Base-by-base conservation (phyloP, 2,113 vertebrate genomes). In the Ifrita kowaldi region DNA sequence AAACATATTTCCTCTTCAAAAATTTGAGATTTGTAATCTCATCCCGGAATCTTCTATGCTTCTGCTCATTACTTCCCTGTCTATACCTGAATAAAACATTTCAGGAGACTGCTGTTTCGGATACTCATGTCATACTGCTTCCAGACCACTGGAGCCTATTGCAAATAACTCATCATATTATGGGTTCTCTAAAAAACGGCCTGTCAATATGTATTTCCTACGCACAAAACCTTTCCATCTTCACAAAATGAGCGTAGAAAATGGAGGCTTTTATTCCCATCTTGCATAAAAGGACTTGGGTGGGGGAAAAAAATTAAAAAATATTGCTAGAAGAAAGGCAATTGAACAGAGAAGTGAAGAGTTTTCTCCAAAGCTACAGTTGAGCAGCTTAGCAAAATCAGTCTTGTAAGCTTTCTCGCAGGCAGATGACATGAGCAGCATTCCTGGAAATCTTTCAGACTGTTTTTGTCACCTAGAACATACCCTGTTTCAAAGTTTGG, bases 361-460 rank as follows among this genome's bases (percentile, higher is more conserved):
- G 7, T 49, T 56, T 53, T 62, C 26, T 74, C 44, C 20, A 49
- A 69, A 63, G 6, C 3, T 57, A 26, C 9, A 33, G 68, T 23
- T 70, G 28, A 50, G 8, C 22, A 44, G 5, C 13, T 69, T 56
- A 69, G 8, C 26, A 60, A 84, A 83, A 68, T 14, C 6, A 44
- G 26, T 44, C 28, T 59, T 73, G 27, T 44, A 35, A 27, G 14
- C 69, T 53, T 77, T 49, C 26, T 81, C 0, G 0, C 26, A 49
- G 14, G 13, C 32, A 67, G 30, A 37, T 5, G 0, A 15, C 74
- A n/a, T 15, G 6, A 67, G 15, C 2, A 11, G 7, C 8, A 3
- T 69, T 81, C 19, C 41, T 32, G 30, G 55, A 78, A 70, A 53
- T 18, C 4, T 87, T 89, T 62, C 32, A 41, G 20, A 57, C 2